Percentiles rank a stretch among this genome's conserved stretches.
Conservation (phyloP, 2,113 vertebrate genomes). For the Catharus bicknelli region DNA sequence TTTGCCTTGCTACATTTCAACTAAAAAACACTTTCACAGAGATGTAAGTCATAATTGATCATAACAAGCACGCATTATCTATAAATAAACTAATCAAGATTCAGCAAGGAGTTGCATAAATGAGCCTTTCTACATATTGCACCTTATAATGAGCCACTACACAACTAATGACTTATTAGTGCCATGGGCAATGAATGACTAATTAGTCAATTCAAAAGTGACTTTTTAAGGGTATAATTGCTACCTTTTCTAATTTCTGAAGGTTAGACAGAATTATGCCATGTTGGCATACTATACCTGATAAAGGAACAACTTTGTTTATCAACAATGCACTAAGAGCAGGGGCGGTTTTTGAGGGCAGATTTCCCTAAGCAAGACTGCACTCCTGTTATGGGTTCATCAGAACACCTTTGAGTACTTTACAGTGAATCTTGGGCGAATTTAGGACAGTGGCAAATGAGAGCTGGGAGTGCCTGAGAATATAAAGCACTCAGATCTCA, state of each 20-base stretch:
- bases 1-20: constrained; percentile 12
- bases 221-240: constrained; percentile 75
- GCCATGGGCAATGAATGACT: constrained; percentile 74
- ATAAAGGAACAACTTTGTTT: constrained; percentile 53
- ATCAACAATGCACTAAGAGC: constrained; percentile 8
- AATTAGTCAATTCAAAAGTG: constrained; percentile 74
- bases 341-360: neutral
- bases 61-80: constrained; percentile 63
- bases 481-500: neutral
- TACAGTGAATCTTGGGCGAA: neutral
- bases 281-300: constrained; percentile 42
- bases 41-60: constrained; percentile 64
- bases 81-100: constrained; percentile 77
- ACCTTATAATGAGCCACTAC: constrained; percentile 72
- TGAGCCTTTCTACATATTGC: constrained; percentile 59
- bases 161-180: constrained; percentile 76
- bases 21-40: neutral
- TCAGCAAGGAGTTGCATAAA: constrained; percentile 67
- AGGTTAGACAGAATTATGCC: constrained; percentile 68
- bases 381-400: neutral
- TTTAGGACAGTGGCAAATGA: neutral
- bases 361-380: neutral
- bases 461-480: neutral
- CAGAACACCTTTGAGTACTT: neutral
- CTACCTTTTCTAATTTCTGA: constrained; percentile 72